These are phyloP conservation scores for Podabrus alpinus DNA, from an alignment of 2,888 invertebrate species.

Conservation along the genomic window DNA sequence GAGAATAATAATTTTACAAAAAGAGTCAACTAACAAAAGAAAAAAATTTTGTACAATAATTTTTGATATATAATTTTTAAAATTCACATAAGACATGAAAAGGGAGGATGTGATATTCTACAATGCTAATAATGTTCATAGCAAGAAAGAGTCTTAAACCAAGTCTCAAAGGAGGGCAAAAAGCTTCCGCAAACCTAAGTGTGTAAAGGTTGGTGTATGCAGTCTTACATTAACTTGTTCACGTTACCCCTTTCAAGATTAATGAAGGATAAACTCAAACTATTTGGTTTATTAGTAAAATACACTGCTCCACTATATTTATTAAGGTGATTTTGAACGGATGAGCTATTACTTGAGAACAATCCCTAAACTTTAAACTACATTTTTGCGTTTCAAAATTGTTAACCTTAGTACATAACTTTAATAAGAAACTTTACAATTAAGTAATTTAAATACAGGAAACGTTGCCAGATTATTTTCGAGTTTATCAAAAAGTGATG, in stretches of 20 bases:
- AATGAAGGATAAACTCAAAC: slow-evolving; percentile 24
- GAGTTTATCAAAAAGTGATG: background rate
- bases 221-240: slow-evolving; percentile 25
- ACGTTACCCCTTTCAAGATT: slow-evolving; percentile 29
- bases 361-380: background rate
- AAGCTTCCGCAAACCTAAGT: slow-evolving; percentile 34
- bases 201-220: slow-evolving; percentile 29
- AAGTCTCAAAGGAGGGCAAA: slow-evolving; percentile 32
- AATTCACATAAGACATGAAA: slow-evolving; percentile 28
- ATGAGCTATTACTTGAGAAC: background rate
- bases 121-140: slow-evolving; percentile 35
- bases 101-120: slow-evolving; percentile 33
- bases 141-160: slow-evolving; percentile 31
- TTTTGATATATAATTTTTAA: background rate
- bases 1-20: background rate
- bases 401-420: background rate
- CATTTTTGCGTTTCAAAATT: background rate
- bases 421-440: background rate
- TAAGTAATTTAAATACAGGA: background rate
- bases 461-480: background rate
- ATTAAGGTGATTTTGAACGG: background rate
- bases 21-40: background rate
- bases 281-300: slow-evolving; percentile 19
- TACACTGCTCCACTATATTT: background rate
- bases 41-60: background rate